phyloP scores from a whole-genome alignment of 2,113 vertebrate species.

The Tachysurus fulvidraco region DNA sequence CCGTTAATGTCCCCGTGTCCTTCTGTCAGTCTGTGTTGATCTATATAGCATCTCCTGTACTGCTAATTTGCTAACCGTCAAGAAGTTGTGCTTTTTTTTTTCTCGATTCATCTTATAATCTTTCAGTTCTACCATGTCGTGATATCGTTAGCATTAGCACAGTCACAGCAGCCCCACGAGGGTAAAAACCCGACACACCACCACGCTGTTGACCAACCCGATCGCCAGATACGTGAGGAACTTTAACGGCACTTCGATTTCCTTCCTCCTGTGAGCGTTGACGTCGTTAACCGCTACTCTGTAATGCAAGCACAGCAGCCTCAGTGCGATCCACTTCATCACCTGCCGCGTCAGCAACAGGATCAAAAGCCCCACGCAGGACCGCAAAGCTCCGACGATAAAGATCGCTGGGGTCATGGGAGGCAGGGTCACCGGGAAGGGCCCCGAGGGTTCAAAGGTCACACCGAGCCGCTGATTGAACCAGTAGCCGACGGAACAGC shows the following conservation, averaged over 20 bases:
- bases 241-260: conserved; percentile 92
- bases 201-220: conserved; percentile 78
- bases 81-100: not conserved
- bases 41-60: not conserved
- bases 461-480: conserved; percentile 70
- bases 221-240: conserved; percentile 84
- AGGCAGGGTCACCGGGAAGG: conserved; percentile 70
- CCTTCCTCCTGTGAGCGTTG: conserved; percentile 74
- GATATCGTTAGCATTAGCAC: too few relatives aligned
- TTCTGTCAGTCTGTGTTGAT: not conserved
- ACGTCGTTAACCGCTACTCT: conserved; percentile 66
- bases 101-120: not conserved
- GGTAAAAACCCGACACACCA: conserved; percentile 79
- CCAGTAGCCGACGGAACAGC: conserved; percentile 86
- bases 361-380: conserved; percentile 69
- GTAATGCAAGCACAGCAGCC: conserved; percentile 74
- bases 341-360: conserved; percentile 78
- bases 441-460: conserved; percentile 65
- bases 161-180: conserved; percentile 79
- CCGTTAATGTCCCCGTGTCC: not conserved
- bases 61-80: not conserved
- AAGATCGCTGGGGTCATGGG: conserved; percentile 45
- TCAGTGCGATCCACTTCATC: conserved; percentile 71
- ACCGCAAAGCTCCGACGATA: conserved; percentile 61
- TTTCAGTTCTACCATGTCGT: not conserved